Evolutionary conservation across 2,113 vertebrate species (phyloP), one percentile per base, ranked within the genome.

Genomic region (Periophthalmodon schlosseri): DNA sequence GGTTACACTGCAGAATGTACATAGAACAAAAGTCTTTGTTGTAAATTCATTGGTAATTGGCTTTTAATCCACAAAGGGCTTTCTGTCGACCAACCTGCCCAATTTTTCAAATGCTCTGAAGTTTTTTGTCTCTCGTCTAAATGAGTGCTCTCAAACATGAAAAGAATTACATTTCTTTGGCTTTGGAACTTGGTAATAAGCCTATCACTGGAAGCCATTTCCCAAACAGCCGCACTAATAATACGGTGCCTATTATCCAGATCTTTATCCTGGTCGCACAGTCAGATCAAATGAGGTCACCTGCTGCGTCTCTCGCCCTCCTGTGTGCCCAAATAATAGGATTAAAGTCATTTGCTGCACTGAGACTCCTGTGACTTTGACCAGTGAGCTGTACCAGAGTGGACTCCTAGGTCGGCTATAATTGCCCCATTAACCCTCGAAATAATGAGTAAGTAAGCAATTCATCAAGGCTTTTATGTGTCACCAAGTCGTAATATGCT

Each of bases 221-320:
- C 69, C 75, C 71, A 54, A 81, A 82, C 73, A 78, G 77, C 69
- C 66, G 46, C 72, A 76, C 64, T 74, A 76, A 81, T 85, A 84
- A 82, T 85, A 84, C 85, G 71, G 67, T 34, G 69, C 71, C 83
- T 79, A 76, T 88, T 86, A 86, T 72, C 72, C 56, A 70, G 73
- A 74, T 91, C 72, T 86, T 88, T 78, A 83, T 87, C 82, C 78
- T 85, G 80, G 84, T 91, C 88, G 85, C 72, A 79, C 61, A 71
- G 50, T 85, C 74, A 81, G 81, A 90, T 87, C 77, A 83, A 81
- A 88, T 88, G 82, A 81, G 81, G 77, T 84, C 82, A 89, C 80
- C 86, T 82, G 82, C 75, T 78, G 79, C 79, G 84, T 81, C 78
- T 82, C 65, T 68, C 85, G 74, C 75, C 80, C 74, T 85, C 70